Evolutionary conservation across 2,797 vertebrate genomes (phyloP), one percentile per base, ranked within the genome.

Genomic region (Cirrhinus mrigala): DNA sequence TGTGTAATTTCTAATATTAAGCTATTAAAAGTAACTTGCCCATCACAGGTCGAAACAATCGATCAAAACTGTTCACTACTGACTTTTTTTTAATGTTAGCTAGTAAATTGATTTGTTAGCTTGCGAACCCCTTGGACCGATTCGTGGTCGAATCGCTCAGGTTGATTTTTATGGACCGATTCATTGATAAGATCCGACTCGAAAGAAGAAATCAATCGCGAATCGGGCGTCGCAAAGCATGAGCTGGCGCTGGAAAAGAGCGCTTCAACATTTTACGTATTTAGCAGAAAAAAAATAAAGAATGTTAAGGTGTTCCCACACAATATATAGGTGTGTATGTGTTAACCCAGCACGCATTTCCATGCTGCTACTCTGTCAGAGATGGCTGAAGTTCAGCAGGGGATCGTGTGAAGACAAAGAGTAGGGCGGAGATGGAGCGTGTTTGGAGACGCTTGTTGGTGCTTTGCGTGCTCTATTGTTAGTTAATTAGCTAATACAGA

Each of bases 361-460:
- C 11, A 46, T 82, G 9, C 5, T 82, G 9, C 5, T 56, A 5
- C 22, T 52, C 6, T 54, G 6, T 16, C n/a, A 40, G 24, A 22
- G n/a, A 73, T 52, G 11, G 33, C 27, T 48, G 60, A 74, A 64
- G 29, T 54, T 85, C 5, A 80, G 58, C 7, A 11, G 46, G 48
- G 78, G 69, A 56, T 50, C 46, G 15, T 54, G 69, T 75, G 46
- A 74, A 81, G 69, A 85, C 81, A 87, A 68, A 77, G 79, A 64
- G 71, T 74, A 74, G 79, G 80, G 74, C 52, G 75, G 83, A 73
- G 86, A 68, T 33, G 75, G 33, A 50, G 48, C 78, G 37, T 69
- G 58, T 85, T 85, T 78, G 33, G 22, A 15, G 85, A 91, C 74
- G 85, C 89, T 86, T 70, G 84, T 89, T 68, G 68, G 15, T 15